Percentiles rank a stretch among this genome's conserved stretches.
Evolutionary conservation across 2,113 vertebrate species (phyloP).

Genomic region (Anhinga anhinga): DNA sequence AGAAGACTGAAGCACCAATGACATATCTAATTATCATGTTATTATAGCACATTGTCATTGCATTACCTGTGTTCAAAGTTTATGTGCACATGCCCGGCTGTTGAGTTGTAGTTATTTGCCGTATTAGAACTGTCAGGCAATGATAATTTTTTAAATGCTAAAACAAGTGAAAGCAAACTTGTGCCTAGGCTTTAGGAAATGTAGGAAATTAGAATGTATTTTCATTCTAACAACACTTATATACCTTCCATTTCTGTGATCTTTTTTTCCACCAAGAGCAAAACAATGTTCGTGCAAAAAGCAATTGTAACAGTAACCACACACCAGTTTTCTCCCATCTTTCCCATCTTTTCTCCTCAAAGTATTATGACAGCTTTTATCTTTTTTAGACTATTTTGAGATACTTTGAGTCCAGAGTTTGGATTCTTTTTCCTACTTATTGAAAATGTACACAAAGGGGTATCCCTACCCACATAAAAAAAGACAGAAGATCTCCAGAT

Average conservation of each 20-base stretch:
- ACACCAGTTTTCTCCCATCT: not conserved
- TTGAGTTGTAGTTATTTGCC: not conserved
- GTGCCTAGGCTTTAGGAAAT: not conserved
- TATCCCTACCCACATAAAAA: not conserved
- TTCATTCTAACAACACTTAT: not conserved
- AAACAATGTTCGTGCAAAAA: not conserved
- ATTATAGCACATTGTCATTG: not conserved
- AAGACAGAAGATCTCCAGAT: not conserved
- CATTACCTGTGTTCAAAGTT: not conserved
- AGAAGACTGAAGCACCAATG: not conserved
- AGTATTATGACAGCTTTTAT: not conserved
- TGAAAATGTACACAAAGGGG: not conserved
- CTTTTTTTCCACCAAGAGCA: not conserved
- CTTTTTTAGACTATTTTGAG: not conserved
- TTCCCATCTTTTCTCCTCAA: not conserved
- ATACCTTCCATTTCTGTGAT: not conserved
- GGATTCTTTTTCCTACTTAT: not conserved
- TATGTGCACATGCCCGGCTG: not conserved
- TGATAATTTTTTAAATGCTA: not conserved
- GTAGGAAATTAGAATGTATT: not conserved
- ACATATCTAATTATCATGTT: not conserved
- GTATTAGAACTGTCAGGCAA: not conserved
- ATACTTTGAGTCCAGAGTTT: not conserved
- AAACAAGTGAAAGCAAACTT: not conserved
- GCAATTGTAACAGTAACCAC: not conserved